A percentile compares a stretch with the other conserved stretches of the same genome.
phyloP scores from a whole-genome alignment of 2,113 vertebrate genomes.

The Lycaon pictus region DNA sequence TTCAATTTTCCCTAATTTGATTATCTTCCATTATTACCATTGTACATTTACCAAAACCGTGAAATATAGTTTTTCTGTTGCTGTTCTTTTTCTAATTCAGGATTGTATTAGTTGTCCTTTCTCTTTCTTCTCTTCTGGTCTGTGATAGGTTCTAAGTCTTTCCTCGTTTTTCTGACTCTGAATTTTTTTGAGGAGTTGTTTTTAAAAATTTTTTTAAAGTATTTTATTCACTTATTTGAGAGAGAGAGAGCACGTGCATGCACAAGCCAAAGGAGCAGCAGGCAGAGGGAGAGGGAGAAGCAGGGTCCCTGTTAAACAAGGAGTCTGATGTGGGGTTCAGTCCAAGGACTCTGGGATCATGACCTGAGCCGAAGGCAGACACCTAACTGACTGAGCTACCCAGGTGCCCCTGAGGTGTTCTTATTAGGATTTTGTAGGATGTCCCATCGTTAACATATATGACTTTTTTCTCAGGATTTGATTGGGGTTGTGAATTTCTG shows the following conservation, averaged over 20 bases:
- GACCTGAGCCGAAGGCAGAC: no score
- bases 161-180: neutral
- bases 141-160: neutral
- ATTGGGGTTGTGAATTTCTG: neutral
- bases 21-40: neutral
- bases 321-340: no score
- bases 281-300: no score
- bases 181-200: slow-evolving; percentile 16
- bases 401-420: neutral
- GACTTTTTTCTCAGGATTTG: neutral
- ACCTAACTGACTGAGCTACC: no score
- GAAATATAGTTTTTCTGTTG: neutral
- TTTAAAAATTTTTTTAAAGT: no score
- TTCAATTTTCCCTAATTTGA: neutral
- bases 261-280: no score
- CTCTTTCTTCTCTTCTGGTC: neutral
- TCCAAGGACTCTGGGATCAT: no score
- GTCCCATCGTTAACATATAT: neutral
- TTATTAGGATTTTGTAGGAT: neutral
- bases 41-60: neutral
- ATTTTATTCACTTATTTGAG: no score
- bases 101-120: neutral
- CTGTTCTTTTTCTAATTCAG: neutral
- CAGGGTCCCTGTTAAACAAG: no score
- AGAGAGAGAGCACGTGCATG: no score